Conservation (phyloP, 2,888 invertebrate genomes). For the Rhamnusium bicolor region DNA sequence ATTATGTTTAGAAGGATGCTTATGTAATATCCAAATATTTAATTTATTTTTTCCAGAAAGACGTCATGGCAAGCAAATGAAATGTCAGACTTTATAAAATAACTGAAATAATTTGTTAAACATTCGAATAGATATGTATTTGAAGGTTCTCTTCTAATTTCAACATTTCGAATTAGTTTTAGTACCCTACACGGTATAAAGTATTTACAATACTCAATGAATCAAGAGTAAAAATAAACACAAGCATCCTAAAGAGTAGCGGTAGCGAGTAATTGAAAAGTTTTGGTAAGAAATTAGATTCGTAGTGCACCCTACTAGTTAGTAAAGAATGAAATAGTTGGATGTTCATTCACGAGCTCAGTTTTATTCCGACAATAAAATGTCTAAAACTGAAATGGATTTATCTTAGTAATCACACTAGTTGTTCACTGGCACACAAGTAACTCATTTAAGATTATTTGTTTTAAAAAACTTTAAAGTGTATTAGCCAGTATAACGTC, state of each 20-base stretch:
- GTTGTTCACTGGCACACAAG: conserved; percentile 30
- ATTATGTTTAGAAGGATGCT: too few species aligned
- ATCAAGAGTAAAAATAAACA: conserved; percentile 16
- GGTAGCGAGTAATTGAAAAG: conserved; percentile 33
- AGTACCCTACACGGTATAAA: neutral
- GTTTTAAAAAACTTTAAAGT: neutral
- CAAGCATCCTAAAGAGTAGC: conserved; percentile 18
- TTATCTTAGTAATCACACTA: conserved; percentile 41
- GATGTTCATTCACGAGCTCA: conserved; percentile 30
- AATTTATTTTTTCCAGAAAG: too few species aligned
- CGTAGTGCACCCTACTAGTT: conserved; percentile 36
- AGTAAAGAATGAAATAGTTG: conserved; percentile 26
- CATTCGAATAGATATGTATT: too few species aligned
- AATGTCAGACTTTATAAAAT: too few species aligned
- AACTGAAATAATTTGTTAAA: too few species aligned
- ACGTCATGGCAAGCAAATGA: too few species aligned
- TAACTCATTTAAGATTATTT: conserved; percentile 1
- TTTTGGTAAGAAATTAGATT: conserved; percentile 27
- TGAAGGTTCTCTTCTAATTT: neutral
- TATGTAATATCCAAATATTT: too few species aligned
- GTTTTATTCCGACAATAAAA: conserved; percentile 29
- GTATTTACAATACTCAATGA: neutral
- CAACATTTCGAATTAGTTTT: neutral
- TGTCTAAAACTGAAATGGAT: conserved; percentile 37
- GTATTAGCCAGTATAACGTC: neutral